Conservation (phyloP, 2,797 vertebrate species). For the Eulemur rubriventer region DNA sequence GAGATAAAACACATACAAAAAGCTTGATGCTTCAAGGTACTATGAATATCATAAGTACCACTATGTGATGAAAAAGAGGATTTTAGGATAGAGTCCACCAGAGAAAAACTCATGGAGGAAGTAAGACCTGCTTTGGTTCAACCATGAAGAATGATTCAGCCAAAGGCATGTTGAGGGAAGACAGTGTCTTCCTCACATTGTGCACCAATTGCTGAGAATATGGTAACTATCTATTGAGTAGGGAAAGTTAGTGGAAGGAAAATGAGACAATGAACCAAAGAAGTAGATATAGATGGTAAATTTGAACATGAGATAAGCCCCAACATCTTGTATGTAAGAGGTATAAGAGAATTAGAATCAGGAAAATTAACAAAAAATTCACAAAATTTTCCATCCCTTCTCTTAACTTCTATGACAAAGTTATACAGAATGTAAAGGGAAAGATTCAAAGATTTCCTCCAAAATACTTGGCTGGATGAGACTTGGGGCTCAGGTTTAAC, state of each 20-base stretch:
- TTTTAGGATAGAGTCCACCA: neutral
- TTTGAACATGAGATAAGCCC: neutral
- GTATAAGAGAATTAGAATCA: neutral
- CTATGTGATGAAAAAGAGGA: neutral
- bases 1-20: neutral
- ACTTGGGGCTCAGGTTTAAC: neutral
- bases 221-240: neutral
- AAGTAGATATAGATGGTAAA: neutral
- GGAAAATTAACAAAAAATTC: neutral
- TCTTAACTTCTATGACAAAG: neutral
- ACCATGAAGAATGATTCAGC: neutral
- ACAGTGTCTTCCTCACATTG: neutral
- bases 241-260: neutral
- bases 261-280: neutral
- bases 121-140: neutral
- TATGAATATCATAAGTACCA: neutral
- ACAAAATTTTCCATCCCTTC: neutral
- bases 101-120: neutral
- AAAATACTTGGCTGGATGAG: neutral
- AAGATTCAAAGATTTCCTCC: neutral
- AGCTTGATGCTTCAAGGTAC: neutral
- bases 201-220: neutral
- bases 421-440: neutral
- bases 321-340: neutral
- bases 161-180: neutral